Percentiles rank a stretch among this genome's conserved stretches.
Evolutionary conservation across 2,888 invertebrate species (phyloP).

Genomic region (Mechanitis messenoides): DNA sequence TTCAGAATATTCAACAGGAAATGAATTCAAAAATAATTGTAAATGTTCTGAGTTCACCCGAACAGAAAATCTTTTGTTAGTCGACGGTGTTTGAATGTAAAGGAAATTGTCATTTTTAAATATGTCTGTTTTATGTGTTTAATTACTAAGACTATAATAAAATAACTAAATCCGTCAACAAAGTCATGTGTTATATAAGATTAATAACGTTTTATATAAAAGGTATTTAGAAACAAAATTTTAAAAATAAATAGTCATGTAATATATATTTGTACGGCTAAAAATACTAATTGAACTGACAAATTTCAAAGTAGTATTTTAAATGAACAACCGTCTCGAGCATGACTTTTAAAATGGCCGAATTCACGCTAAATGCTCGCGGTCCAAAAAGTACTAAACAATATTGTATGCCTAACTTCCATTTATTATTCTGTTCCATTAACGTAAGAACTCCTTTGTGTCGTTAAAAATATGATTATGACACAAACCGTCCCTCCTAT

Average conservation of each 20-base stretch:
- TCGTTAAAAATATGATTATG: conserved; percentile 71
- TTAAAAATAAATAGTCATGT: too few relatives aligned
- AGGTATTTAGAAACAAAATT: too few relatives aligned
- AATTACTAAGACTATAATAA: too few relatives aligned
- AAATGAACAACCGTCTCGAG: conserved; percentile 17
- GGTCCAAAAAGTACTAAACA: conserved; percentile 36
- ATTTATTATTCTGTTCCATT: conserved; percentile 68
- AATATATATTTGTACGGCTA: background rate
- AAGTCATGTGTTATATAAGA: too few relatives aligned
- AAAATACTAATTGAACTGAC: background rate
- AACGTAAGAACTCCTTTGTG: conserved; percentile 71
- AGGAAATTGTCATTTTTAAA: background rate
- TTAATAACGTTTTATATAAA: too few relatives aligned
- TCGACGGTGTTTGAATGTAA: background rate
- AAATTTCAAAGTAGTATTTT: conserved; percentile 9
- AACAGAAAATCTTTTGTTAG: conserved; percentile 21
- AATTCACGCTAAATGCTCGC: conserved; percentile 26
- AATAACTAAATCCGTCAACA: too few relatives aligned
- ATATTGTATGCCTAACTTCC: conserved; percentile 54
- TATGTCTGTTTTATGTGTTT: background rate
- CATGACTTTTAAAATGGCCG: conserved; percentile 27
- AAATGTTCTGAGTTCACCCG: conserved; percentile 15
- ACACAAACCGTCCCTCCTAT: conserved; percentile 60
- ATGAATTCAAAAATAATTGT: conserved; percentile 31
- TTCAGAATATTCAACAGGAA: conserved; percentile 45